These are phyloP conservation scores for Anguilla japonica DNA, from an alignment of 2,113 vertebrate species.

Conservation along the genomic window DNA sequence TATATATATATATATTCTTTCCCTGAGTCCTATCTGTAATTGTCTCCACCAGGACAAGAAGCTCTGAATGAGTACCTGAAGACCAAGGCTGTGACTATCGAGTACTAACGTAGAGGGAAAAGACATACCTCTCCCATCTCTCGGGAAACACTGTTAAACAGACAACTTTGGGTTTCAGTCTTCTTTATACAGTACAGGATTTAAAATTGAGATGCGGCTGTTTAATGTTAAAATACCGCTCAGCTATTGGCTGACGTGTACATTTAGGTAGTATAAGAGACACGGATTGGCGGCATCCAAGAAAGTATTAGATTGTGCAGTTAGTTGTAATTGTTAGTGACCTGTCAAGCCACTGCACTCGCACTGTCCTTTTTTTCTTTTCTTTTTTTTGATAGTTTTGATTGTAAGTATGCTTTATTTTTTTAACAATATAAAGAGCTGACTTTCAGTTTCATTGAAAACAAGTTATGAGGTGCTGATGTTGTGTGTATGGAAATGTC, in stretches of 20 bases:
- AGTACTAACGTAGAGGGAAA: constrained; percentile 66
- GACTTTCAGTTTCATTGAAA: background rate
- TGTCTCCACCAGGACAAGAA: constrained; percentile 74
- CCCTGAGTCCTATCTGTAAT: background rate
- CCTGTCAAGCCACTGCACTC: background rate
- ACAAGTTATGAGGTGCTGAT: background rate
- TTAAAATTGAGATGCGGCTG: background rate
- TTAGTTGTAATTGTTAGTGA: background rate
- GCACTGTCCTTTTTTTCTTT: background rate
- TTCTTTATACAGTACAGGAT: background rate
- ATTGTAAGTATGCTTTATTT: background rate
- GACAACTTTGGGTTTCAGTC: background rate
- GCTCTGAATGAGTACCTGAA: constrained; percentile 86
- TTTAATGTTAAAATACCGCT: background rate
- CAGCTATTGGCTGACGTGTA: background rate
- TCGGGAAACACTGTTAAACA: background rate
- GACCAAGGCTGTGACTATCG: constrained; percentile 82
- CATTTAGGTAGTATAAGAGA: background rate
- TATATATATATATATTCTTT: background rate
- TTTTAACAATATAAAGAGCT: background rate
- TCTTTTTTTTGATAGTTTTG: background rate
- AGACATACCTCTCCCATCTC: background rate
- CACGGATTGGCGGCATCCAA: background rate
- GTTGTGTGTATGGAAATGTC: background rate
- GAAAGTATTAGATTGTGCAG: background rate